These are phyloP conservation scores for Pterobdella sp. DNA, from an alignment of 2,888 invertebrate genomes.

Conservation along the genomic window DNA sequence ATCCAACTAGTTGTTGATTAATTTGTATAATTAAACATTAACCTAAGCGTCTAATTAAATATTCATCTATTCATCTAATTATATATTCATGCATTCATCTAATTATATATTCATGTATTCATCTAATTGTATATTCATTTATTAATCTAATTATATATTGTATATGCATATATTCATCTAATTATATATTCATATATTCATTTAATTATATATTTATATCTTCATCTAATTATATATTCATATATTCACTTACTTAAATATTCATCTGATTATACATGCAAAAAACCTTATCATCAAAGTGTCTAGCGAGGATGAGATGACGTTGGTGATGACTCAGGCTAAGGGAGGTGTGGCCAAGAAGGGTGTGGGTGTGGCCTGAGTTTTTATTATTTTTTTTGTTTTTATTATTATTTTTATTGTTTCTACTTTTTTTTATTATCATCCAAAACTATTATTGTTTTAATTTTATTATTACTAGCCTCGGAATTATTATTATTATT, in stretches of 20 bases:
- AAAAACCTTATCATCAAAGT: neutral
- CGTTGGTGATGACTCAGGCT: no score
- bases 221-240: constrained; percentile 1
- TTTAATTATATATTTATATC: constrained; percentile 6
- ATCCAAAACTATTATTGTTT: no score
- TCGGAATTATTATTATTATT: no score
- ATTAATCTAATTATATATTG: no score
- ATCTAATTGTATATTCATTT: neutral
- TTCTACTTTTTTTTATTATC: no score
- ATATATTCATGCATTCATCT: constrained; percentile 4
- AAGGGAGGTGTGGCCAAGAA: no score
- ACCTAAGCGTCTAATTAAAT: neutral
- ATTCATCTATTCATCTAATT: neutral
- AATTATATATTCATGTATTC: neutral
- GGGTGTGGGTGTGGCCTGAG: no score
- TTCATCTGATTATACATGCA: neutral
- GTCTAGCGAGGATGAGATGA: no score
- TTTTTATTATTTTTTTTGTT: no score
- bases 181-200: constrained; percentile 8
- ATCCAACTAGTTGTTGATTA: neutral
- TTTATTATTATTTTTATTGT: no score
- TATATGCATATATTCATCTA: no score
- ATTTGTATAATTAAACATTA: neutral
- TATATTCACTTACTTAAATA: neutral
- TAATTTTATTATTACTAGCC: no score